These are phyloP conservation scores for Dissostichus mawsoni DNA, from an alignment of 2,113 vertebrate genomes.

Conservation along the genomic window DNA sequence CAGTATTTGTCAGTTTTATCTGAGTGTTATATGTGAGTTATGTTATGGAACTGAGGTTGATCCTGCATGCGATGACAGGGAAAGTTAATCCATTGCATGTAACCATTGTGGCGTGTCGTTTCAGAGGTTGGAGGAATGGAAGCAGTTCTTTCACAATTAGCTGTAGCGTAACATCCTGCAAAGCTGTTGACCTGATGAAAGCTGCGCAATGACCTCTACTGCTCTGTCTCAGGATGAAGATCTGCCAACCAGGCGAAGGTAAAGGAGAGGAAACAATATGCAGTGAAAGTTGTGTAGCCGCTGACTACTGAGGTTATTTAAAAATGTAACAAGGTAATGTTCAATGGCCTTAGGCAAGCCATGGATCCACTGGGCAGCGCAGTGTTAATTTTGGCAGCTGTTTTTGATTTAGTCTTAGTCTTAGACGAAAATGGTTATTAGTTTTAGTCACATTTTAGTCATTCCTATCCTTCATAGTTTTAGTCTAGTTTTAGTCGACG, in stretches of 20 bases:
- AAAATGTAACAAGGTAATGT: background rate
- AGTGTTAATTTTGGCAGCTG: too few species aligned
- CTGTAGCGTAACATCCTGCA: background rate
- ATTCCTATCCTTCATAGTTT: too few species aligned
- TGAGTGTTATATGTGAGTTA: background rate
- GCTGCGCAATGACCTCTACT: background rate
- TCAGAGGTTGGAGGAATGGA: background rate
- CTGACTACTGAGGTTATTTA: background rate
- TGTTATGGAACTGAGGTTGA: background rate
- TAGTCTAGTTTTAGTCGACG: too few species aligned
- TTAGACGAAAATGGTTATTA: too few species aligned
- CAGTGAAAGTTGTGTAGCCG: background rate
- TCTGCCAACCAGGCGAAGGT: background rate
- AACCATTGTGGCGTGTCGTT: background rate
- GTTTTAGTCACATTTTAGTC: too few species aligned
- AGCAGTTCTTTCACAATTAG: background rate
- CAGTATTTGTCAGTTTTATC: too few species aligned
- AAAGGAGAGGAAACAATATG: background rate
- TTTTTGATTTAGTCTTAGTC: too few species aligned
- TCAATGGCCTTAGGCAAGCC: background rate
- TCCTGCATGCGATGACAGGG: background rate
- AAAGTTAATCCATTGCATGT: background rate
- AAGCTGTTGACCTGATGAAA: background rate
- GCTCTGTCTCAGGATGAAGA: background rate
- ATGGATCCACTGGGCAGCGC: background rate